A percentile compares a stretch with the other conserved stretches of the same genome.
These are phyloP conservation scores for Leptonema lineaticorne DNA, from an alignment of 1,140 invertebrate genomes.

Conservation along the genomic window DNA sequence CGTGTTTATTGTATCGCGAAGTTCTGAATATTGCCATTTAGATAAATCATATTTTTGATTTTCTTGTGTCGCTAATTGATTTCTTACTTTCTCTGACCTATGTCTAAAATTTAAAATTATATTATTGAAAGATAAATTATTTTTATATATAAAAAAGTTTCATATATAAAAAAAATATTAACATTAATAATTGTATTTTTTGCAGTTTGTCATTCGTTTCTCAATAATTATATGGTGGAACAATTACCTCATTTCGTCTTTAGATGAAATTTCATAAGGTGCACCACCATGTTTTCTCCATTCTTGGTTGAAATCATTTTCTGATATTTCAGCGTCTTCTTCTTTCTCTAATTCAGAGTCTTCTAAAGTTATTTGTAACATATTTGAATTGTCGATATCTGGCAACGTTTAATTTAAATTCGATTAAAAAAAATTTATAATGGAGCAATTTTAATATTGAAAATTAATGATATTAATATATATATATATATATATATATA, in stretches of 20 bases:
- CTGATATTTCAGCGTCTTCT: constrained; percentile 1
- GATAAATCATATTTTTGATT: constrained; percentile 93
- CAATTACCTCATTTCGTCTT: background rate
- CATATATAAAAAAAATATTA: no score
- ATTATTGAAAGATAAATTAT: background rate
- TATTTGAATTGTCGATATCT: background rate
- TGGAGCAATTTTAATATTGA: no score
- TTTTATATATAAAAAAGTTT: background rate
- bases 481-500: no score
- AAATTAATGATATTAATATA: no score
- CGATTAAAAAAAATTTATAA: no score
- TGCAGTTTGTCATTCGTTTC: no score
- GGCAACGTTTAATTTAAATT: no score
- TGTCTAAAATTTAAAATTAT: constrained; percentile 9
- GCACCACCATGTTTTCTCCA: background rate
- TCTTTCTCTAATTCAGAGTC: constrained; percentile 7
- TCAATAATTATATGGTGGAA: background rate
- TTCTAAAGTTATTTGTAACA: constrained; percentile 14
- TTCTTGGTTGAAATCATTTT: constrained; percentile 8
- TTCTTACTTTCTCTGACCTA: constrained; percentile 76
- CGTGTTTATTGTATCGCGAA: constrained; percentile 96
- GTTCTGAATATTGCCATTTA: constrained; percentile 97
- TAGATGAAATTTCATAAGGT: background rate
- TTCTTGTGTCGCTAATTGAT: constrained; percentile 66
- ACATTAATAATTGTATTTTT: no score